A percentile compares a stretch with the other conserved stretches of the same genome.
Conservation (phyloP, 2,888 invertebrate genomes). For the Aleiodes leptofemur region DNA sequence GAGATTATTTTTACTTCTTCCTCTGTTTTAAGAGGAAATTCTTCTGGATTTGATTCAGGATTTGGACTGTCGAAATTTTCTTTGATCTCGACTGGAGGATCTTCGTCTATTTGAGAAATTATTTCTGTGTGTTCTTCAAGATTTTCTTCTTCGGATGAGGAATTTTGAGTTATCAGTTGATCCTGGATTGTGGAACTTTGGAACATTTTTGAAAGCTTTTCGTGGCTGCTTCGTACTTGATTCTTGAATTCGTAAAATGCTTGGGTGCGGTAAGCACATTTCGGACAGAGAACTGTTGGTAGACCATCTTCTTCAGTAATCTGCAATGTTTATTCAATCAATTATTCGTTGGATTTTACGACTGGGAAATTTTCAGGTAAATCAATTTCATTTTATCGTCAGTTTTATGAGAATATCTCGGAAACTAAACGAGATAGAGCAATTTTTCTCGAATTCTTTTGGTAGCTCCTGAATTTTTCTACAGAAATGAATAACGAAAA, state of each 20-base stretch:
- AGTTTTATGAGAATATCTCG: too few species aligned
- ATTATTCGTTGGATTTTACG: neutral
- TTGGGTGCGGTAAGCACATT: conserved; percentile 69
- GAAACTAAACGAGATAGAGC: too few species aligned
- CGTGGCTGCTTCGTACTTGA: conserved; percentile 68
- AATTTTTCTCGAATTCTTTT: too few species aligned
- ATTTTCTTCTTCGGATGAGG: conserved; percentile 41
- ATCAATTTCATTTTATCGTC: too few species aligned
- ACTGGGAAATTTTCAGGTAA: too few species aligned
- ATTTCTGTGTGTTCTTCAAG: neutral
- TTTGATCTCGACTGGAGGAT: neutral
- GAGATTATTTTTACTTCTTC: neutral
- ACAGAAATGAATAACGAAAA: too few species aligned
- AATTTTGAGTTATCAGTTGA: neutral
- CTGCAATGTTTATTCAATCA: conserved; percentile 55
- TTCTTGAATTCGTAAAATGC: conserved; percentile 69
- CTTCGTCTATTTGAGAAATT: too few species aligned
- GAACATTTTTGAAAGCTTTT: conserved; percentile 67
- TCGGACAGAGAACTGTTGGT: conserved; percentile 68
- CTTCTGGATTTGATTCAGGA: too few species aligned
- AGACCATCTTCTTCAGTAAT: conserved; percentile 68
- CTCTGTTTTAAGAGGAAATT: neutral
- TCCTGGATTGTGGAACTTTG: neutral
- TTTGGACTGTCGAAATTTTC: neutral
- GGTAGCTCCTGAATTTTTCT: too few species aligned